Evolutionary conservation across 2,113 vertebrate species (phyloP), one percentile per base, ranked within the genome.

Genomic region (Pomatostomus ruficeps): DNA sequence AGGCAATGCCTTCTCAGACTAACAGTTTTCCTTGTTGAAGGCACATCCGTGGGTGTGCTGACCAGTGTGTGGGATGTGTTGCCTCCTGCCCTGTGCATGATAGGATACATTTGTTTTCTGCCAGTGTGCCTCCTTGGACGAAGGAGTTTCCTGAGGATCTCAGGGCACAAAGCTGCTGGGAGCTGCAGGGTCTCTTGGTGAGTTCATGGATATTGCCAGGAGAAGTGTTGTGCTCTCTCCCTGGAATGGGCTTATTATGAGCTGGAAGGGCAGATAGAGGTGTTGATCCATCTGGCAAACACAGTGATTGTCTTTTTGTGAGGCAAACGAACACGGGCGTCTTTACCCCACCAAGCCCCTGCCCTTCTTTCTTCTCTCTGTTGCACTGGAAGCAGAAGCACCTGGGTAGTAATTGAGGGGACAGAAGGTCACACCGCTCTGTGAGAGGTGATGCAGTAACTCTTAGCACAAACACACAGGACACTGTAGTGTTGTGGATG

Each of bases 1-100:
- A 67, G 26, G 21, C 48, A 59, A 1, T 18, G 22, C 7, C 65
- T 90, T 35, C 36, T n/a, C 22, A 33, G 17, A 35, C 36, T 22
- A 9, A 26, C 5, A 25, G 7, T 42, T 78, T 78, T 49, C 18
- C 43, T 16, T 46, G 43, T 7, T 7, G 46, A 73, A 89, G 22
- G 26, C 36, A 66, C 36, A 21, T 8, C 33, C 0, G 0, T 43
- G 57, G 20, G 4, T 26, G 10, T 54, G 57, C 18, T 82, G 48
- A 4, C 14, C 40, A n/a, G 2, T 1, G 2, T 20, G 22, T 62
- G 72, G 49, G 43, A 51, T 0, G 0, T 12, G 24, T 26, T 80
- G 18, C 54, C 23, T 55, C 48, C 17, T 26, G 15, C 36, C 19
- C 28, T 87, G 29, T 80, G 26, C 40, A 43, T 46, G 26, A n/a